Conservation (phyloP, 2,113 vertebrate species). For the Myocastor coypus region DNA sequence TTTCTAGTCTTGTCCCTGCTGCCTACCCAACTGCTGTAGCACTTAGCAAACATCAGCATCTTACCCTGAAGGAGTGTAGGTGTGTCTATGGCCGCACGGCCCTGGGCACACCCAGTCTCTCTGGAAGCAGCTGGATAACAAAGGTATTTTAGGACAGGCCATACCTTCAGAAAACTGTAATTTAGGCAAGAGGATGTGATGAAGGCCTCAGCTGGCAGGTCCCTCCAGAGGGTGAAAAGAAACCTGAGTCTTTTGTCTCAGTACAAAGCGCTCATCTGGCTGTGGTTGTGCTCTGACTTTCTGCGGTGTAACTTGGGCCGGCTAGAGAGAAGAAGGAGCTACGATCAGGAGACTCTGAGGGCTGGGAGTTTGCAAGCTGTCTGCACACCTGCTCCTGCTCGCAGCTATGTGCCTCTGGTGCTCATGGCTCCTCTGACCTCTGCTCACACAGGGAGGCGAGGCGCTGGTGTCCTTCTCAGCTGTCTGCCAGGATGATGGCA, state of each 20-base stretch:
- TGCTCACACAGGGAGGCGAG: constrained; percentile 72
- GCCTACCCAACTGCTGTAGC: background rate
- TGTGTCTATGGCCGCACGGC: background rate
- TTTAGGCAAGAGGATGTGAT: background rate
- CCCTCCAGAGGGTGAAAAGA: background rate
- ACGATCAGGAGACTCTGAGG: background rate
- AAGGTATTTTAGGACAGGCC: background rate
- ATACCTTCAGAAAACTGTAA: background rate
- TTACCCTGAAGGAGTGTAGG: background rate
- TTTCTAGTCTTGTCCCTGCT: background rate
- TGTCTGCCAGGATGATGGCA: constrained; percentile 89
- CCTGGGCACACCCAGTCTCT: background rate
- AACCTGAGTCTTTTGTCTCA: background rate
- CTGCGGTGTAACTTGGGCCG: background rate
- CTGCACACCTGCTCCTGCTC: background rate
- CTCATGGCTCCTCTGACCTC: background rate
- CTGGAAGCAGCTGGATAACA: background rate
- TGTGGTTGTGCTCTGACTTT: background rate
- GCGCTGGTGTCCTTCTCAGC: constrained; percentile 85
- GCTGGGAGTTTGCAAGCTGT: background rate
- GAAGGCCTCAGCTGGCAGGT: background rate
- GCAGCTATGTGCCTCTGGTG: background rate
- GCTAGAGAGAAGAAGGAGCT: background rate
- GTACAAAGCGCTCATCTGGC: background rate
- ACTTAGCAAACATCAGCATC: background rate